A percentile compares a stretch with the other conserved stretches of the same genome.
These are phyloP conservation scores for Leucania comma DNA, from an alignment of 2,888 invertebrate genomes.

Conservation along the genomic window DNA sequence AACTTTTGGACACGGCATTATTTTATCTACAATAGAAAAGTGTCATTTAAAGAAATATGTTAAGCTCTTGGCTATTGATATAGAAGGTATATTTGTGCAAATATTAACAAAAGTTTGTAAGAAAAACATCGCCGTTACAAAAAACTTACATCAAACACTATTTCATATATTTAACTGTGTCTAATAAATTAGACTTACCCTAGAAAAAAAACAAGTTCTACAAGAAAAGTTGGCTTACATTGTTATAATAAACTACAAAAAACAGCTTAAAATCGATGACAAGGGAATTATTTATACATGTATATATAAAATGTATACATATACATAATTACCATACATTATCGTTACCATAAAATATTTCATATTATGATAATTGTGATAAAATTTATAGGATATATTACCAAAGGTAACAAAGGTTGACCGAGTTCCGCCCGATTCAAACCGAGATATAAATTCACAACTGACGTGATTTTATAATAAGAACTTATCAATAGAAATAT, in stretches of 20 bases:
- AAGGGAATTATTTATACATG: slow-evolving; percentile 53
- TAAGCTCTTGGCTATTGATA: slow-evolving; percentile 44
- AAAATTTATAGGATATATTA: slow-evolving; percentile 71
- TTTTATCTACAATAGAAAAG: slow-evolving; percentile 19
- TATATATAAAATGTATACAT: slow-evolving; percentile 15
- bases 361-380: slow-evolving; percentile 70
- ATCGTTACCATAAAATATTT: slow-evolving; percentile 72
- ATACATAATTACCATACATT: slow-evolving; percentile 65
- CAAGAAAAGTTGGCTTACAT: slow-evolving; percentile 61
- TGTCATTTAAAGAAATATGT: slow-evolving; percentile 37
- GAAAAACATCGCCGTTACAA: slow-evolving; percentile 35
- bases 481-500: slow-evolving; percentile 12
- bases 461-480: slow-evolving; percentile 26
- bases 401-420: slow-evolving; percentile 68
- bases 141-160: slow-evolving; percentile 27
- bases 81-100: slow-evolving; percentile 32
- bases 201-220: slow-evolving; percentile 39
- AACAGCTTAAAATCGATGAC: slow-evolving; percentile 66
- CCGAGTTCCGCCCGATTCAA: slow-evolving; percentile 55
- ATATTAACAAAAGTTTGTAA: slow-evolving; percentile 19
- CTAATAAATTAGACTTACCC: slow-evolving; percentile 52
- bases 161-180: slow-evolving; percentile 12
- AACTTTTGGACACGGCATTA: slow-evolving; percentile 14
- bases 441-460: slow-evolving; percentile 47
- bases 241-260: slow-evolving; percentile 56